Conservation (phyloP, 2,797 vertebrate genomes). For the Phalanger gymnotis region DNA sequence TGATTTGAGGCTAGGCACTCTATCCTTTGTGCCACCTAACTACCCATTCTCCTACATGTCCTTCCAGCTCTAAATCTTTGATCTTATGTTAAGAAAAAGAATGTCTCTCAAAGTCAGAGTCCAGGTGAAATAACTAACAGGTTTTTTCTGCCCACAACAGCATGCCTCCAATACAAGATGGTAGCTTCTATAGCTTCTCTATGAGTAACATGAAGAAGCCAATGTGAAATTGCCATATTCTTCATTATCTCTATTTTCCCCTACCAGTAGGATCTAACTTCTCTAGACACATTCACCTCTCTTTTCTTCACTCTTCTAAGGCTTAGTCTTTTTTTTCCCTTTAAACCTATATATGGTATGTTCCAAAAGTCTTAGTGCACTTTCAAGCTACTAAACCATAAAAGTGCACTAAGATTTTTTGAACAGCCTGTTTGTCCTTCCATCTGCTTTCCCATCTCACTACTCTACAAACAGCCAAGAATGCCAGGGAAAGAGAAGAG, state of each 20-base stretch:
- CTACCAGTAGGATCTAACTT: background rate
- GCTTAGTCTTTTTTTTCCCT: background rate
- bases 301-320: slow-evolving; percentile 22
- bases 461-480: background rate
- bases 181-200: background rate
- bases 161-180: background rate
- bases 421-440: background rate
- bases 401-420: background rate
- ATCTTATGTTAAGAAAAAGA: background rate
- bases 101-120: background rate
- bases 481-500: background rate
- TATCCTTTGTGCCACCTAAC: background rate
- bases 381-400: background rate
- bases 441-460: background rate
- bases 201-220: background rate
- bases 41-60: background rate
- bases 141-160: slow-evolving; percentile 1
- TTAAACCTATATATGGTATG: background rate
- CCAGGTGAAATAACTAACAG: background rate
- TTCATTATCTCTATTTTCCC: slow-evolving; percentile 24
- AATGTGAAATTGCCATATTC: background rate
- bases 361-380: background rate
- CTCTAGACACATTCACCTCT: background rate
- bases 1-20: background rate
- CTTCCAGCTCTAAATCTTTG: background rate